Percentiles rank a stretch among this genome's conserved stretches.
These are phyloP conservation scores for Arrhamphus sclerolepis DNA, from an alignment of 2,797 vertebrate species.

Conservation along the genomic window DNA sequence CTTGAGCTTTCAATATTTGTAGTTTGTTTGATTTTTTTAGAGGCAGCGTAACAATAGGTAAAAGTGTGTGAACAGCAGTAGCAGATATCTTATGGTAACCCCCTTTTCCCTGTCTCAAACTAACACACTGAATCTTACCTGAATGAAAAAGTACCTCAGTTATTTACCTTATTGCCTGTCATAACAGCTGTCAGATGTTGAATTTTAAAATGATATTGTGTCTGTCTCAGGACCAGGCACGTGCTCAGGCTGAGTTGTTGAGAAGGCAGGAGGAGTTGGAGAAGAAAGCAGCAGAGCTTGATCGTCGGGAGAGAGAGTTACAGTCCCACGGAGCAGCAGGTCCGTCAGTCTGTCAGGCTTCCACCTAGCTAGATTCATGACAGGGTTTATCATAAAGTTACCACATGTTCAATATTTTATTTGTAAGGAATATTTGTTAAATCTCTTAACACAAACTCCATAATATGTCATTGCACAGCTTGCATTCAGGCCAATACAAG, in stretches of 20 bases:
- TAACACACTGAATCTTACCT: constrained; percentile 17
- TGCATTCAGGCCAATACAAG: too few species aligned
- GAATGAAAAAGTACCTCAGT: constrained; percentile 26
- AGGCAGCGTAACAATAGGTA: constrained; percentile 20
- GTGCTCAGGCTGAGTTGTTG: constrained; percentile 91
- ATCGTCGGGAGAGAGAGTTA: constrained; percentile 96
- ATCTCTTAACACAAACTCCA: too few species aligned
- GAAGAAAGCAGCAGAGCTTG: constrained; percentile 96
- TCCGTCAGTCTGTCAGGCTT: constrained; percentile 50
- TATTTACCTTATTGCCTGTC: constrained; percentile 16
- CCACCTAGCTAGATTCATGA: background rate
- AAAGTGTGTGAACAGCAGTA: constrained; percentile 23
- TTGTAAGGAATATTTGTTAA: too few species aligned
- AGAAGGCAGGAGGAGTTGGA: constrained; percentile 94
- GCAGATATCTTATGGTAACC: constrained; percentile 16
- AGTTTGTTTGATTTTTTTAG: background rate
- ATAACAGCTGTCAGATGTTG: constrained; percentile 29
- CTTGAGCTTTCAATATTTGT: constrained; percentile 12
- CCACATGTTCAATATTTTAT: background rate
- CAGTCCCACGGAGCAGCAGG: constrained; percentile 89
- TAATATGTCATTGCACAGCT: too few species aligned
- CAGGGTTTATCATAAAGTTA: background rate
- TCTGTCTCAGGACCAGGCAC: constrained; percentile 87
- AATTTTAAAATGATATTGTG: constrained; percentile 27
- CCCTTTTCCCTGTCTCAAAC: constrained; percentile 9